Conservation (phyloP, 1,140 invertebrate genomes). For the Theocolax elegans region DNA sequence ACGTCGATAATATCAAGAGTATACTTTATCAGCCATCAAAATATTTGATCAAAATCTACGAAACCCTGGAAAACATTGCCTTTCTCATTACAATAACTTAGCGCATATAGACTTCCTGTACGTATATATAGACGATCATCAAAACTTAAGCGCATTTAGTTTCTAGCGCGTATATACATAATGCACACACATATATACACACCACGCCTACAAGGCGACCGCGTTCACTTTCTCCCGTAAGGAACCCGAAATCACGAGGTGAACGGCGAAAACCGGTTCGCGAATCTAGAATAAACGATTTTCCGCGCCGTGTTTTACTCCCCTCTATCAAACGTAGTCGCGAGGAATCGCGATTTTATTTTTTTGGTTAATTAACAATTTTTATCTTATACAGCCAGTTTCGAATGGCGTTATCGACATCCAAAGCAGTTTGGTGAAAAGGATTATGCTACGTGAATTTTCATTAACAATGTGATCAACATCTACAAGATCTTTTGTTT, state of each 20-base stretch:
- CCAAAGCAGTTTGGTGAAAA: not conserved
- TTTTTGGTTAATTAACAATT: no score
- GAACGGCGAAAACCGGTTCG: slow-evolving; percentile 36
- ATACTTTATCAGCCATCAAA: no score
- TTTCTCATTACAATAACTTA: no score
- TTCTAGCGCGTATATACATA: slow-evolving; percentile 3
- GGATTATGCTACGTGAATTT: slow-evolving; percentile 5
- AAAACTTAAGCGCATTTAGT: no score
- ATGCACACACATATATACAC: slow-evolving; percentile 31
- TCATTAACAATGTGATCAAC: not conserved
- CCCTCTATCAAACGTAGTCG: no score
- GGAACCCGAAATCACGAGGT: slow-evolving; percentile 39
- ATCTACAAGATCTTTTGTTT: not conserved
- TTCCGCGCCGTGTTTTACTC: no score
- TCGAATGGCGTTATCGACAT: slow-evolving; percentile 24
- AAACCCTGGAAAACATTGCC: no score
- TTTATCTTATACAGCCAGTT: slow-evolving; percentile 10
- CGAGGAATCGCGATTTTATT: no score
- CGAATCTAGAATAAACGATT: slow-evolving; percentile 9
- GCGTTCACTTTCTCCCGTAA: slow-evolving; percentile 47
- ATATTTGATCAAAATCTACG: no score
- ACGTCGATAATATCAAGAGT: no score
- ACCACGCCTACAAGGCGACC: slow-evolving; percentile 40
- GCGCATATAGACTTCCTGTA: no score
- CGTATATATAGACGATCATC: no score